Evolutionary conservation across 2,888 invertebrate species (phyloP).

Genomic region (Gymnocheta viridis): DNA sequence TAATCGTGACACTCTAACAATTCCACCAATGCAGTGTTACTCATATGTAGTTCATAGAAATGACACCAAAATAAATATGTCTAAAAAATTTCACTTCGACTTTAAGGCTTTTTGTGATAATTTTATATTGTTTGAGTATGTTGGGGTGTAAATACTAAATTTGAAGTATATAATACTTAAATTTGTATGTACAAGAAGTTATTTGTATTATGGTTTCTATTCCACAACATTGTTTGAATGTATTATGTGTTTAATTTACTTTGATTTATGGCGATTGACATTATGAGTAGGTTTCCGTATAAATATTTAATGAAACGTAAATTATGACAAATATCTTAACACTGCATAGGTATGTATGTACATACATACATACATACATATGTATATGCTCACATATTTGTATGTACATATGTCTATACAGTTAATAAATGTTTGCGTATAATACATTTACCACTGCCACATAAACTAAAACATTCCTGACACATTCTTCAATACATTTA

Average conservation of each 20-base stretch:
- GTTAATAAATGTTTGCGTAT: conserved; percentile 12
- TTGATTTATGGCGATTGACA: conserved; percentile 69
- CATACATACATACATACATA: conserved; percentile 9
- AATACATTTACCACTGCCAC: conserved; percentile 9
- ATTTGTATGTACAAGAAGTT: not conserved
- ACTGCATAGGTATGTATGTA: too few relatives aligned
- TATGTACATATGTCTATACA: not conserved
- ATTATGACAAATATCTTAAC: conserved; percentile 65
- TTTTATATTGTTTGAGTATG: not conserved
- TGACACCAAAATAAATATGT: conserved; percentile 18
- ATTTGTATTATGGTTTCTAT: conserved; percentile 22
- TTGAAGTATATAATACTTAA: not conserved
- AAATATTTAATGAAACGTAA: conserved; percentile 70
- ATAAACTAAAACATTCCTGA: conserved; percentile 16
- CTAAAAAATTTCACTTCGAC: not conserved
- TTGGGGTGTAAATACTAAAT: conserved; percentile 1
- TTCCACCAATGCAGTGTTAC: too few relatives aligned
- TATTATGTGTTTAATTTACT: conserved; percentile 51
- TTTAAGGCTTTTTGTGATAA: not conserved
- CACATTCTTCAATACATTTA: conserved; percentile 20
- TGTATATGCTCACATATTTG: not conserved
- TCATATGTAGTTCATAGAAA: not conserved
- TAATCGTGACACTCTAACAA: not conserved
- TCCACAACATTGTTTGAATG: not conserved
- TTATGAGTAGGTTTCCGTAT: conserved; percentile 65